Evolutionary conservation across 53 echinoderm and acorn worm genomes (phyloP).

Genomic region (Holothuria scabra): DNA sequence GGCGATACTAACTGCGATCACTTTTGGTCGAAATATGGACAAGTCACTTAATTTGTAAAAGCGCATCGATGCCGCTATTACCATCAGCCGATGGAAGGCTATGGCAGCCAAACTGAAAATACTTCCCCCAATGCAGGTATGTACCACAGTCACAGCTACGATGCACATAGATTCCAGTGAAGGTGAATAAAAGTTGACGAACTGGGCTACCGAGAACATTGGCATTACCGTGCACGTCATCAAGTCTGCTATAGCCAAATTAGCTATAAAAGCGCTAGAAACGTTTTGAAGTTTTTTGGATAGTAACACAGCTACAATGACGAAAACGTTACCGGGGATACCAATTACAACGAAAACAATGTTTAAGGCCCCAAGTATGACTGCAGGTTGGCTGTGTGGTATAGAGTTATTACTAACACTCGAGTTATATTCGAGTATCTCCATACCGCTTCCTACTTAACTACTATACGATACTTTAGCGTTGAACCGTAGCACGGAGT

Average conservation of each 20-base stretch:
- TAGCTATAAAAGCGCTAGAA: conserved; percentile 8
- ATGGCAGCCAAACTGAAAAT: conserved; percentile 22
- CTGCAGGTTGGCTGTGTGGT: background rate
- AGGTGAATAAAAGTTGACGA: background rate
- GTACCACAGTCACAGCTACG: background rate
- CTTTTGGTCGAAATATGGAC: background rate
- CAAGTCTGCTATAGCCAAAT: conserved; percentile 27
- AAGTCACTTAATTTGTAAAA: background rate
- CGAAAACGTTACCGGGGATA: conserved; percentile 17
- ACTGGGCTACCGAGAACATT: background rate
- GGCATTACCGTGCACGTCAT: conserved; percentile 11
- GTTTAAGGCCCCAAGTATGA: background rate
- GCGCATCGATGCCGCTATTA: background rate
- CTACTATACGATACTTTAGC: too few species aligned
- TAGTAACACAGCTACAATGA: conserved; percentile 8
- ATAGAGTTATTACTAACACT: background rate
- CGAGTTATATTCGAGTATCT: too few species aligned
- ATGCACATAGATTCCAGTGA: conserved; percentile 4
- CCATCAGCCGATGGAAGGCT: background rate
- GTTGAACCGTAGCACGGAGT: too few species aligned
- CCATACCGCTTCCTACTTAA: too few species aligned
- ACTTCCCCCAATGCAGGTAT: conserved; percentile 17
- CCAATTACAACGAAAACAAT: background rate
- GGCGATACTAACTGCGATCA: background rate
- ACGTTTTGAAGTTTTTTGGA: conserved; percentile 13